Evolutionary conservation across 2,113 vertebrate species (phyloP), one percentile per base, ranked within the genome.

Genomic region (Aptenodytes patagonicus): DNA sequence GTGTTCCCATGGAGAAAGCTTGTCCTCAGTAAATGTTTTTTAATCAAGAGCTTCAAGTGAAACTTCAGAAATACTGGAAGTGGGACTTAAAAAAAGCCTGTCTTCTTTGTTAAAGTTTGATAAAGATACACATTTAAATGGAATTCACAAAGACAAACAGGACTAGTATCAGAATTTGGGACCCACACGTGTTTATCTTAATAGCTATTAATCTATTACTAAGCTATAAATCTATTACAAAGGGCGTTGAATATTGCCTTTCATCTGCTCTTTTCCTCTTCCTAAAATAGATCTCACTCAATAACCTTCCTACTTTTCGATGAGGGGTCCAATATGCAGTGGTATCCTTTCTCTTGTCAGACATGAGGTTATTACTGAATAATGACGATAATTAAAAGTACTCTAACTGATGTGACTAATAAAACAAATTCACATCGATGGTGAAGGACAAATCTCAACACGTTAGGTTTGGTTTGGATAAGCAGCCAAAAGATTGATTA

Each of bases 331-430:
- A 79, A 76, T 87, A 97, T 34, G 19, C 47, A 49, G 22, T 78
- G 65, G 54, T 86, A 87, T 83, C 58, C 55, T 87, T 96, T 88
- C 88, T 89, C 76, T 93, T 93, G 71, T 91, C 80, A 93, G 86
- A 69, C 47, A 57, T 82, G 69, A 96, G 83, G 87, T 95, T 94
- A 95, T 92, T 89, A 87, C 69, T 87, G 83, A 95, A 91, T 95
- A 91, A 97, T 96, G 92, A 93, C 8, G 11, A 90, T 90, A 97
- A 96, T 94, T 95, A 94, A 83, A 94, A 92, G n/a, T 83, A 32
- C 46, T 83, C 42, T 64, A 87, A 89, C 68, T 82, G 68, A 93
- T 89, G 64, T 82, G 68, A 87, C 47, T 84, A 93, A 89, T 89
- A 93, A 91, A 94, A 90, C 49, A 93, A 90, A 84, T 84, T 83